Conservation (phyloP, 30 jellyfish, hydroid and myxozoan species). For the Hydractinia echinata region DNA sequence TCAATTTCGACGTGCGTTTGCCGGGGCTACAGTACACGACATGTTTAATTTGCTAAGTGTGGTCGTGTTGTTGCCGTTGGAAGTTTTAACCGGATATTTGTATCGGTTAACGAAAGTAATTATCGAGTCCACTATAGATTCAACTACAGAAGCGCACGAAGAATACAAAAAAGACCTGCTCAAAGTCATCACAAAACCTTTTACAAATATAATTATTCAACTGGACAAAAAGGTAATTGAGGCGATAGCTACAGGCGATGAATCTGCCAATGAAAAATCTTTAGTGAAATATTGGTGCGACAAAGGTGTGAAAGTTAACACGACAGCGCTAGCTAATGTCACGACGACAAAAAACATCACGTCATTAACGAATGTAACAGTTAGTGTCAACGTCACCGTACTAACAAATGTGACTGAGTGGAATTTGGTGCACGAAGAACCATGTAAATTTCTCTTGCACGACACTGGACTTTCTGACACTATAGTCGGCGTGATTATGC, state of each 20-base stretch:
- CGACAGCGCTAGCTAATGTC: neutral
- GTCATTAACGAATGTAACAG: neutral
- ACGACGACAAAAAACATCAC: too few relatives aligned
- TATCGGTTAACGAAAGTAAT: slow-evolving; percentile 44
- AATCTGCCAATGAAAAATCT: slow-evolving; percentile 45
- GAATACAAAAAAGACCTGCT: slow-evolving; percentile 53
- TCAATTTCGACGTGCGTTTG: slow-evolving; percentile 92
- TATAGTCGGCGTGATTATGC: slow-evolving; percentile 69
- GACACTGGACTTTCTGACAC: slow-evolving; percentile 72
- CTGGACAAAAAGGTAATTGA: slow-evolving; percentile 69
- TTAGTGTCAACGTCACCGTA: slow-evolving; percentile 30
- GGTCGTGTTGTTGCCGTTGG: slow-evolving; percentile 68
- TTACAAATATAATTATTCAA: slow-evolving; percentile 60
- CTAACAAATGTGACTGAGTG: slow-evolving; percentile 24
- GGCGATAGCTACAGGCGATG: slow-evolving; percentile 62
- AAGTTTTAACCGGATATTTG: slow-evolving; percentile 73
- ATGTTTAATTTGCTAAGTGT: slow-evolving; percentile 76
- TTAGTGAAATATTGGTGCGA: slow-evolving; percentile 54
- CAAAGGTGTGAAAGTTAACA: slow-evolving; percentile 25
- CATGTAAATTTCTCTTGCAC: slow-evolving; percentile 58
- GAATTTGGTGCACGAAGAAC: neutral
- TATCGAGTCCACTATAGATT: slow-evolving; percentile 37
- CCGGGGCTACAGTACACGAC: slow-evolving; percentile 95
- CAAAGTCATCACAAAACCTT: slow-evolving; percentile 74
- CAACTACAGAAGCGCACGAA: slow-evolving; percentile 1